phyloP scores from a whole-genome alignment of 2,888 invertebrate genomes.

The Lottia gigantea region DNA sequence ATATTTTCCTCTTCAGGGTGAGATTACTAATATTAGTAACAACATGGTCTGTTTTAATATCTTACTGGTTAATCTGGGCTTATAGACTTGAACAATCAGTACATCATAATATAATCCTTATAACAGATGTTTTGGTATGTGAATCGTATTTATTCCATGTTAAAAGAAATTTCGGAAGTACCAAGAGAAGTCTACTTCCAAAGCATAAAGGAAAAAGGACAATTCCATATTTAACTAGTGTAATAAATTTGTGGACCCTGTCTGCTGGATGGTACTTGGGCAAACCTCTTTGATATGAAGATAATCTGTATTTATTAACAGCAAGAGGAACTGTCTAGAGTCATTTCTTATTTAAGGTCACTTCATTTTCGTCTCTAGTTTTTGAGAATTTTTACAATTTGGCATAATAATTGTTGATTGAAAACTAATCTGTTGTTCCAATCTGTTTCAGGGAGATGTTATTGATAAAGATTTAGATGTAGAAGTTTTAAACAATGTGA shows the following conservation, averaged over 20 bases:
- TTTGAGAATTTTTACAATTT: too few relatives aligned
- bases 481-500: constrained; percentile 39
- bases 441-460: constrained; percentile 48
- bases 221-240: background rate
- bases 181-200: too few relatives aligned
- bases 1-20: constrained; percentile 46
- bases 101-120: constrained; percentile 42
- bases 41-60: constrained; percentile 55
- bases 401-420: too few relatives aligned
- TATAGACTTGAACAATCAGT: constrained; percentile 52
- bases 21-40: constrained; percentile 53
- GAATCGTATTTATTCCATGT: background rate
- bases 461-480: constrained; percentile 46
- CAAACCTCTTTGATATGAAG: too few relatives aligned
- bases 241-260: too few relatives aligned
- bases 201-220: background rate
- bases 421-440: too few relatives aligned
- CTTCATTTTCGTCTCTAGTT: too few relatives aligned
- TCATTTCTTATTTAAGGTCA: too few relatives aligned
- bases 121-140: constrained; percentile 53
- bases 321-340: too few relatives aligned
- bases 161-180: too few relatives aligned
- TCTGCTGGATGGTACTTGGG: too few relatives aligned
- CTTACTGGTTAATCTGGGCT: constrained; percentile 47
- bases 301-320: too few relatives aligned